phyloP scores from a whole-genome alignment of 2,797 vertebrate genomes.

The Urophycis tenuis region DNA sequence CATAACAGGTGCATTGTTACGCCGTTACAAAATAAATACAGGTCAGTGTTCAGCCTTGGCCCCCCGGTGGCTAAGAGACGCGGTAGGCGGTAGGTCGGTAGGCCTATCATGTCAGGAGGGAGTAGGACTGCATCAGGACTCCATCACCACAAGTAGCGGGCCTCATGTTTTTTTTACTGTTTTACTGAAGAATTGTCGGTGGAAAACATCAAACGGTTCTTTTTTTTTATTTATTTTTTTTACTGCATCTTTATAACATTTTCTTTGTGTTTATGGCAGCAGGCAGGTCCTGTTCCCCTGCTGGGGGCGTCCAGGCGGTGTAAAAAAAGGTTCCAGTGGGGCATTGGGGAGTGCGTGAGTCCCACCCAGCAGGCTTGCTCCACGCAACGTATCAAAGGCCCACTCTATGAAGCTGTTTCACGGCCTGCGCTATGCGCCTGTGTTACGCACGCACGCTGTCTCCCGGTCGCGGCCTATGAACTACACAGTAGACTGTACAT shows the following conservation, averaged over 20 bases:
- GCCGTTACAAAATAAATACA: not conserved
- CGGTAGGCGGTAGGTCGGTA: too few species aligned
- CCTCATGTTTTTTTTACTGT: constrained; percentile 23
- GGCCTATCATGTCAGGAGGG: not conserved
- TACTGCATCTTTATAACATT: constrained; percentile 48
- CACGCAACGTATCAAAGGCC: constrained; percentile 51
- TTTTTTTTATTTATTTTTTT: constrained; percentile 39
- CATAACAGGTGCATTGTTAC: not conserved
- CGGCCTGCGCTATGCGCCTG: constrained; percentile 11
- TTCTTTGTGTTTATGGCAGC: constrained; percentile 45
- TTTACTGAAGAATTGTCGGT: constrained; percentile 35
- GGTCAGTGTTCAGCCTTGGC: not conserved
- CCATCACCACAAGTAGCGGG: too few species aligned
- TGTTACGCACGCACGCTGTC: constrained; percentile 54
- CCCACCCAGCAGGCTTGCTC: constrained; percentile 34
- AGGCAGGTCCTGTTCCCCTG: not conserved
- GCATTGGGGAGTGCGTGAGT: constrained; percentile 34
- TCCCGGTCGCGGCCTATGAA: constrained; percentile 16
- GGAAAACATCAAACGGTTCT: constrained; percentile 53
- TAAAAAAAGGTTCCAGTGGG: constrained; percentile 60
- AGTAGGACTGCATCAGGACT: not conserved
- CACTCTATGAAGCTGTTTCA: constrained; percentile 27
- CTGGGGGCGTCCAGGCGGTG: constrained; percentile 46
- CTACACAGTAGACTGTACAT: constrained; percentile 7
- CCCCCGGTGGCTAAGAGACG: too few species aligned